A percentile compares a stretch with the other conserved stretches of the same genome.
These are phyloP conservation scores for Drosophila mayaguana DNA, from an alignment of 2,888 invertebrate genomes.

Conservation along the genomic window DNA sequence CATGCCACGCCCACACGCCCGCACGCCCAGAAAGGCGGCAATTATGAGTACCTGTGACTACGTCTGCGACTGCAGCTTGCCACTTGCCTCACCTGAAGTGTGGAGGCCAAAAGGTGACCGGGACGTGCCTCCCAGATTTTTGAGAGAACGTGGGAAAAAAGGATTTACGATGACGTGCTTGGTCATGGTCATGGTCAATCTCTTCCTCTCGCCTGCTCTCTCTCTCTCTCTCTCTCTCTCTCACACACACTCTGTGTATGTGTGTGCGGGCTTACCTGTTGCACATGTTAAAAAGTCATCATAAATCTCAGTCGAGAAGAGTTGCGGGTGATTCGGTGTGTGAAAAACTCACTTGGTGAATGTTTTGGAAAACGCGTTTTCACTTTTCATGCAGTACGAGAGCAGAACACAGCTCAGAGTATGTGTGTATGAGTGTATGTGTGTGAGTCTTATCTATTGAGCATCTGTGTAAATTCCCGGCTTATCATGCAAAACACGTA, in stretches of 20 bases:
- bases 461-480: slow-evolving; percentile 78
- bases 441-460: slow-evolving; percentile 56
- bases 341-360: slow-evolving; percentile 9
- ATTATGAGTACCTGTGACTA: slow-evolving; percentile 46
- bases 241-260: neutral
- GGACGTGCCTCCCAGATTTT: slow-evolving; percentile 52
- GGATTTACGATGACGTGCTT: slow-evolving; percentile 76
- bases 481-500: slow-evolving; percentile 81
- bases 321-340: slow-evolving; percentile 19
- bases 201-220: slow-evolving; percentile 11
- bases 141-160: slow-evolving; percentile 75
- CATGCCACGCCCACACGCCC: slow-evolving; percentile 38
- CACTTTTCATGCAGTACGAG: slow-evolving; percentile 57
- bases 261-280: slow-evolving; percentile 69
- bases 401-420: neutral
- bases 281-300: slow-evolving; percentile 78
- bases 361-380: slow-evolving; percentile 52
- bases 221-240: neutral
- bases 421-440: slow-evolving; percentile 20
- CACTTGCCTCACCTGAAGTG: slow-evolving; percentile 5
- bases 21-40: slow-evolving; percentile 33
- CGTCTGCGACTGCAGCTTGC: slow-evolving; percentile 7
- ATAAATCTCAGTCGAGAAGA: slow-evolving; percentile 65
- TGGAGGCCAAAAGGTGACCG: slow-evolving; percentile 28
- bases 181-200: slow-evolving; percentile 57